These are phyloP conservation scores for Chelon auratus DNA, from an alignment of 2,797 vertebrate species.

Conservation along the genomic window DNA sequence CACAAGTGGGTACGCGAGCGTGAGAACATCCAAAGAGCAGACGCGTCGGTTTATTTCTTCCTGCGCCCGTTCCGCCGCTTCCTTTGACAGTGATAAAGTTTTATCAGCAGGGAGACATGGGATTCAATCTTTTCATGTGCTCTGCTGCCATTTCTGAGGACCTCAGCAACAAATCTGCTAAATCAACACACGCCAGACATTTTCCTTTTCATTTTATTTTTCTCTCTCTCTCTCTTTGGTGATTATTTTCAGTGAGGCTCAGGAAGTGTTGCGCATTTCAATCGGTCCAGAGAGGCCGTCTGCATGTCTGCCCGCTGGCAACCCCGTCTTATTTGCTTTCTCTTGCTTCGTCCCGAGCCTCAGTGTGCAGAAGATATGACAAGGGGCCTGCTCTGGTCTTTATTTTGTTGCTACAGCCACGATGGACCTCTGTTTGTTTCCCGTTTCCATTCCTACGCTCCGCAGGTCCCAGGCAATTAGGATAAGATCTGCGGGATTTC, in stretches of 20 bases:
- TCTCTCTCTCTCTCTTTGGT: slow-evolving; percentile 13
- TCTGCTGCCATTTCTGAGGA: slow-evolving; percentile 51
- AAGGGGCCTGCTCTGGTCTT: slow-evolving; percentile 21
- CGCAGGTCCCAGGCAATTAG: slow-evolving; percentile 44
- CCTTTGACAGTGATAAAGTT: slow-evolving; percentile 49
- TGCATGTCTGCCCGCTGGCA: slow-evolving; percentile 38
- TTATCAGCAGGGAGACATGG: slow-evolving; percentile 57
- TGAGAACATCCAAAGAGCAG: slow-evolving; percentile 50
- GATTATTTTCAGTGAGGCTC: slow-evolving; percentile 62
- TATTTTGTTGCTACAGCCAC: slow-evolving; percentile 22
- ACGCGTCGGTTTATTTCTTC: slow-evolving; percentile 45
- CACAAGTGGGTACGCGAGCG: slow-evolving; percentile 15
- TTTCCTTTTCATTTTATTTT: neutral
- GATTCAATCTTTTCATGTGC: slow-evolving; percentile 44
- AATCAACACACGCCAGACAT: slow-evolving; percentile 66
- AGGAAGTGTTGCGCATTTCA: slow-evolving; percentile 64
- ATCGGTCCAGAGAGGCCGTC: slow-evolving; percentile 35
- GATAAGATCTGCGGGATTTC: slow-evolving; percentile 48
- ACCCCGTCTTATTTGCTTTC: slow-evolving; percentile 46
- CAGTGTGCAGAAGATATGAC: slow-evolving; percentile 20
- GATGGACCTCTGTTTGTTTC: slow-evolving; percentile 40
- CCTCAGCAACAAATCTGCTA: slow-evolving; percentile 66
- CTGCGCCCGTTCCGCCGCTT: slow-evolving; percentile 40
- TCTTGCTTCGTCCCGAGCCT: slow-evolving; percentile 40
- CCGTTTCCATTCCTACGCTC: slow-evolving; percentile 24